Conservation (phyloP, 2,113 vertebrate genomes). For the Ageneiosus marmoratus region DNA sequence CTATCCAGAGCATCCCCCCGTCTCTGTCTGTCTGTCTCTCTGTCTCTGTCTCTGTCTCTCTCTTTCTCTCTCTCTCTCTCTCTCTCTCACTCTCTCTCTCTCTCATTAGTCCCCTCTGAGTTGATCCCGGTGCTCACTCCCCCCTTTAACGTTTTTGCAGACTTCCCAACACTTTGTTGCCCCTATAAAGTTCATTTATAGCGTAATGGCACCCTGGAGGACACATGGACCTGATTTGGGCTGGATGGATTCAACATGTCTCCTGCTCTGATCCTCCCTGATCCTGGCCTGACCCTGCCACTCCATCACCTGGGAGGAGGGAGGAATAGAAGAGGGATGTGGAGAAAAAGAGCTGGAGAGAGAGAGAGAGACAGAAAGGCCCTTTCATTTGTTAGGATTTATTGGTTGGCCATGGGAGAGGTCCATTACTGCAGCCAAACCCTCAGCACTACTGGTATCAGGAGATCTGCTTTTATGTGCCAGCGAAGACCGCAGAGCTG, state of each 20-base stretch:
- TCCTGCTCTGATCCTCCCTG: slow-evolving; percentile 58
- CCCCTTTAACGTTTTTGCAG: slow-evolving; percentile 66
- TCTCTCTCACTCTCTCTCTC: slow-evolving; percentile 43
- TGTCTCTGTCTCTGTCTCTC: slow-evolving; percentile 36
- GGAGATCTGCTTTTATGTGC: slow-evolving; percentile 53
- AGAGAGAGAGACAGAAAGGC: slow-evolving; percentile 55
- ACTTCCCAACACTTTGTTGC: slow-evolving; percentile 71
- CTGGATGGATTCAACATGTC: slow-evolving; percentile 76
- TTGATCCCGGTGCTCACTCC: slow-evolving; percentile 45
- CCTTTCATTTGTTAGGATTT: slow-evolving; percentile 81
- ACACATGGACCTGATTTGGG: slow-evolving; percentile 80
- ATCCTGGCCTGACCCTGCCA: slow-evolving; percentile 66
- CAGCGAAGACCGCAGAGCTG: slow-evolving; percentile 59
- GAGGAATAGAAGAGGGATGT: slow-evolving; percentile 48
- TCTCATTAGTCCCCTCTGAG: slow-evolving; percentile 66
- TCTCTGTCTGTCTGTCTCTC: too few relatives aligned
- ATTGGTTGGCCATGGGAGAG: slow-evolving; percentile 66
- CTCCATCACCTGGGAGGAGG: slow-evolving; percentile 77
- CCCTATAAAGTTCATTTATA: slow-evolving; percentile 83
- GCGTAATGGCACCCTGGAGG: slow-evolving; percentile 72
- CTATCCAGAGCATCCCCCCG: not conserved
- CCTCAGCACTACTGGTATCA: slow-evolving; percentile 48
- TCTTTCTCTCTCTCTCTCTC: slow-evolving; percentile 44
- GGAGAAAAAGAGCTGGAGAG: slow-evolving; percentile 35
- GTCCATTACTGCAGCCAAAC: slow-evolving; percentile 64